Evolutionary conservation across 2,888 invertebrate genomes (phyloP).

Genomic region (Trichogramma dendrolimi): DNA sequence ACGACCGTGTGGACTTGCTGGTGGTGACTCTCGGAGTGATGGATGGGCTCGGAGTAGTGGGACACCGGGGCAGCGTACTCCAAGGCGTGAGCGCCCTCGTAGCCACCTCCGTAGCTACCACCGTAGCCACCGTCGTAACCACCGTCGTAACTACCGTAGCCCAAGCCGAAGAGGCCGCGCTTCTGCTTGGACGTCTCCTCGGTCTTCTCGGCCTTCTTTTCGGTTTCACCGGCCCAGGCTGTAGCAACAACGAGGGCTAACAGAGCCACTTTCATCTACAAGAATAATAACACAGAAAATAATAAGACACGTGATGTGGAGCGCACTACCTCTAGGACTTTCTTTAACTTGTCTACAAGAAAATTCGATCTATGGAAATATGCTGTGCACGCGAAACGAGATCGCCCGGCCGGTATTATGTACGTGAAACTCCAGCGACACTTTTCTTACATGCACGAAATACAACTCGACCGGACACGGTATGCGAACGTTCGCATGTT

Average conservation of each 20-base stretch:
- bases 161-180: constrained; percentile 73
- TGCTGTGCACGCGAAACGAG: too few species aligned
- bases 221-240: constrained; percentile 60
- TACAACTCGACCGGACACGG: too few species aligned
- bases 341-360: background rate
- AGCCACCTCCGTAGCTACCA: constrained; percentile 36
- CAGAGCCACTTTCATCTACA: constrained; percentile 65
- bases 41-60: constrained; percentile 51
- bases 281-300: constrained; percentile 36
- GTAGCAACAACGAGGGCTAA: constrained; percentile 68
- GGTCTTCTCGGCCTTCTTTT: constrained; percentile 48
- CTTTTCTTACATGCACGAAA: too few species aligned
- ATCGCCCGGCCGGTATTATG: background rate
- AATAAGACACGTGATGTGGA: constrained; percentile 20
- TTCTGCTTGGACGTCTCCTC: constrained; percentile 63
- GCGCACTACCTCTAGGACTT: background rate
- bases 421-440: too few species aligned
- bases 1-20: constrained; percentile 64
- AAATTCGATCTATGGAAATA: too few species aligned
- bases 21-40: constrained; percentile 50
- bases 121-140: constrained; percentile 65
- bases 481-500: background rate
- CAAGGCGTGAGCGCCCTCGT: constrained; percentile 45
- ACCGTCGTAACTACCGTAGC: constrained; percentile 76
- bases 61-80: constrained; percentile 38